phyloP scores from a whole-genome alignment of 1,140 invertebrate genomes.

The Drosophila santomea region DNA sequence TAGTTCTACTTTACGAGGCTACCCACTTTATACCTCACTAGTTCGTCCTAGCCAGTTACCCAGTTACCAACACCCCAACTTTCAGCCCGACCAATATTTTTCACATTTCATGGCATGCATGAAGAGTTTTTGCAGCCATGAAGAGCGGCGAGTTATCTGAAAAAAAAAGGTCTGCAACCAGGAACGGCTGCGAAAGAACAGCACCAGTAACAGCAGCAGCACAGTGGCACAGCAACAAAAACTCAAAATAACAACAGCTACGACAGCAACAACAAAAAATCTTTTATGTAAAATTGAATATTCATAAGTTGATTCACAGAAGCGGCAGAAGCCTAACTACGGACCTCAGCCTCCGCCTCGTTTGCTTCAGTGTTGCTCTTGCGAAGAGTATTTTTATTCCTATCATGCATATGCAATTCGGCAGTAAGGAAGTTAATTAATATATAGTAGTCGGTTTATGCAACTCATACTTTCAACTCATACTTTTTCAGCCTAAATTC shows the following conservation, averaged over 20 bases:
- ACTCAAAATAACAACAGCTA: slow-evolving; percentile 74
- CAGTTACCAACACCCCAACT: slow-evolving; percentile 1
- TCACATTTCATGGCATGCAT: slow-evolving; percentile 68
- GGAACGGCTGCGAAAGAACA: slow-evolving; percentile 20
- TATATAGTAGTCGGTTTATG: neutral
- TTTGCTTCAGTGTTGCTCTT: slow-evolving; percentile 14
- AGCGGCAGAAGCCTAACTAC: slow-evolving; percentile 57
- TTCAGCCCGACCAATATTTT: slow-evolving; percentile 52
- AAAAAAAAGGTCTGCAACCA: slow-evolving; percentile 19
- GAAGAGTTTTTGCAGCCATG: slow-evolving; percentile 41
- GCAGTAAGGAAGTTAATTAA: neutral
- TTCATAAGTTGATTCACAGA: slow-evolving; percentile 76
- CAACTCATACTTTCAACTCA: no score
- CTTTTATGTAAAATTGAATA: slow-evolving; percentile 83
- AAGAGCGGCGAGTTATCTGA: slow-evolving; percentile 27
- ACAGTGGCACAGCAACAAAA: slow-evolving; percentile 48
- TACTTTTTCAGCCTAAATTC: no score
- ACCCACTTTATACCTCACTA: neutral
- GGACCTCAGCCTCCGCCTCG: slow-evolving; percentile 24
- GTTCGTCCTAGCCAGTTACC: neutral
- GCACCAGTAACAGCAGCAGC: neutral
- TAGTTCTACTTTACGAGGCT: neutral
- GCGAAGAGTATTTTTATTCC: neutral
- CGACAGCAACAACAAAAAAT: slow-evolving; percentile 71
- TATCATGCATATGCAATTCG: neutral